phyloP scores from a whole-genome alignment of 2,797 vertebrate genomes.

The Propithecus perrieri region DNA sequence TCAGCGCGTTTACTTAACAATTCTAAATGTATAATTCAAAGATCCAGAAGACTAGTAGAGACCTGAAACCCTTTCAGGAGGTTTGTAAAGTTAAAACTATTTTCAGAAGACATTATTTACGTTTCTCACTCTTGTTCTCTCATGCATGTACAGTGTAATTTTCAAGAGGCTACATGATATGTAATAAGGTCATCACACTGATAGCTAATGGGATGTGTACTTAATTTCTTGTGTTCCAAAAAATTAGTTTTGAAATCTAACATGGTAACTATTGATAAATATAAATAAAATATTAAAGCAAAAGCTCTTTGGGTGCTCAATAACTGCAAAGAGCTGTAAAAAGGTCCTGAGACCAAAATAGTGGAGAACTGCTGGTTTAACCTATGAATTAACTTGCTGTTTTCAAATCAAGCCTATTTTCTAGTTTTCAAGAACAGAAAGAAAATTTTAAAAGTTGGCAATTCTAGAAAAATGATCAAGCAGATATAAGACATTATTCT shows the following conservation, averaged over 20 bases:
- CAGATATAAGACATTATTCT: neutral
- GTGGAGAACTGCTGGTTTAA: neutral
- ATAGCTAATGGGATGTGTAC: neutral
- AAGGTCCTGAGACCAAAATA: neutral
- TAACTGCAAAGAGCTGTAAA: neutral
- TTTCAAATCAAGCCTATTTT: conserved; percentile 31
- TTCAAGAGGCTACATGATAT: neutral
- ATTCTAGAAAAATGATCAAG: neutral
- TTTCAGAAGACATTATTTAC: neutral
- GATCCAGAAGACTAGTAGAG: neutral
- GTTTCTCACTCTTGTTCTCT: neutral
- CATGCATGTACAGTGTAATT: neutral
- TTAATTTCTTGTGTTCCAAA: neutral
- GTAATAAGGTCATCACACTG: neutral
- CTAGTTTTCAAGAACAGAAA: conserved; percentile 1
- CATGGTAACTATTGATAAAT: neutral
- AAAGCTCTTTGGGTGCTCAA: neutral
- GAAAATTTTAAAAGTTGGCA: neutral
- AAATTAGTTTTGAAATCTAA: neutral
- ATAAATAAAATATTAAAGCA: neutral
- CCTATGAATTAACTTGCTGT: neutral
- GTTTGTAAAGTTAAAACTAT: neutral
- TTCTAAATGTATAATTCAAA: neutral
- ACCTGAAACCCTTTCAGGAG: neutral
- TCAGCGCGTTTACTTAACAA: neutral